Evolutionary conservation across 2,797 vertebrate species (phyloP), one percentile per base, ranked within the genome.

Genomic region (Tenualosa thibaudeaui): DNA sequence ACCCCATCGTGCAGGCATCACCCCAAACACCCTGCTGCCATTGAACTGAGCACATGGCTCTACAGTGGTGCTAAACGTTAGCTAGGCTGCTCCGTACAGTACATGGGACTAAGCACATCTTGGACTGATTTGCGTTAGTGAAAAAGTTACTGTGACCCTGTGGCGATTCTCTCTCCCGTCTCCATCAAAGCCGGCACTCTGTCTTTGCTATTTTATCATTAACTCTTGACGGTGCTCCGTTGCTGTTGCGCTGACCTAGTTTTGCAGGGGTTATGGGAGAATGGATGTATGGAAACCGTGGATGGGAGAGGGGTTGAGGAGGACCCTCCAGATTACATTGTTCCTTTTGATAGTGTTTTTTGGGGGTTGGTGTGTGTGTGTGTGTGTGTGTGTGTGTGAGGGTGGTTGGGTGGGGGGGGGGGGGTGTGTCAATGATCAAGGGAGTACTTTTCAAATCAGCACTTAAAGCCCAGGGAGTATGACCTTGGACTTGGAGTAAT

Each of bases 401-500:
- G n/a, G n/a, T 46, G 43, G 2, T 2, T 46, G 43, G 1, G 46
- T 46, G 46, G 3, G 46, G 1, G 46, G 3, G 46, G 1, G 53
- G 49, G 53, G 46, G 53, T 50, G 37, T 84, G 86, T 85, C 58
- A 84, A 24, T 37, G 58, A 87, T 62, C 43, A 75, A 71, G 62
- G 58, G 37, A 78, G 62, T 40, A 26, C 17, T 60, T 84, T 81
- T 83, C 40, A 54, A 82, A 82, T 83, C 56, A 82, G 46, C 37
- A 54, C 82, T 56, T 49, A 49, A 8, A 19, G 51, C n/a, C 17
- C 13, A 17, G 65, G 65, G 17, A 54, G 40, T 81, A 56, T 86
- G 87, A 84, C 87, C 83, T 87, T 86, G 83, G 83, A 62, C 68
- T 82, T 85, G 54, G n/a, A 31, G 37, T 40, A 71, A 6, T 46